Evolutionary conservation across 2,113 vertebrate species (phyloP).

Genomic region (Sclerurus mexicanus): DNA sequence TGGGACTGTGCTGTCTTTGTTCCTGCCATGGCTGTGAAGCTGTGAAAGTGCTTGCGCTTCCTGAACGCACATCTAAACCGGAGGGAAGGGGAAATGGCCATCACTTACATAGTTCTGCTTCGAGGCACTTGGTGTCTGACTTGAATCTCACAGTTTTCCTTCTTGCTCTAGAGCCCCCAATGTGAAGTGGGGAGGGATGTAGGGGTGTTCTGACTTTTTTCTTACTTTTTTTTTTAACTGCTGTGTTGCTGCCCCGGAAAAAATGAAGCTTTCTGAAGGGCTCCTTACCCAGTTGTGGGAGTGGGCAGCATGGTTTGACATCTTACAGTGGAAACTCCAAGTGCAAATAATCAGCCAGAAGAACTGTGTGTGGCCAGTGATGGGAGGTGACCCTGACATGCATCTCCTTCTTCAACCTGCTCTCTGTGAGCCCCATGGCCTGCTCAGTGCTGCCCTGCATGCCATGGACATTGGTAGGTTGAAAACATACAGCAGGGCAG

Average conservation of each 20-base stretch:
- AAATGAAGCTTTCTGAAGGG: neutral
- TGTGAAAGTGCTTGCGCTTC: neutral
- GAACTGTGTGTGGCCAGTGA: neutral
- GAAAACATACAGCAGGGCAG: neutral
- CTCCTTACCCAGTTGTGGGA: neutral
- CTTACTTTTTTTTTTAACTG: neutral
- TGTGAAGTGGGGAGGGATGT: neutral
- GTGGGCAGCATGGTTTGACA: neutral
- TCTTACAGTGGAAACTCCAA: neutral
- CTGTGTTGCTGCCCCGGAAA: neutral
- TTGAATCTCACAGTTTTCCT: neutral
- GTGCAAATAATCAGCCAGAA: neutral
- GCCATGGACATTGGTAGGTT: fast-evolving
- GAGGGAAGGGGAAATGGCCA: neutral
- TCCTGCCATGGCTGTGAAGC: neutral
- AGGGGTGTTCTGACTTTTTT: neutral
- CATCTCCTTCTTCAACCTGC: neutral
- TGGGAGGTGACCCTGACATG: fast-evolving
- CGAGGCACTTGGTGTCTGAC: neutral
- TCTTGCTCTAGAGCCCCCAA: neutral
- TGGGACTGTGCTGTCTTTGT: neutral
- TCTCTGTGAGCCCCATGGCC: too few relatives aligned
- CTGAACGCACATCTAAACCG: fast-evolving
- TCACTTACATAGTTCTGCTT: fast-evolving
- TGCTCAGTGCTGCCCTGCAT: neutral